Evolutionary conservation across 2,113 vertebrate genomes (phyloP).

Genomic region (Calyptomena viridis): DNA sequence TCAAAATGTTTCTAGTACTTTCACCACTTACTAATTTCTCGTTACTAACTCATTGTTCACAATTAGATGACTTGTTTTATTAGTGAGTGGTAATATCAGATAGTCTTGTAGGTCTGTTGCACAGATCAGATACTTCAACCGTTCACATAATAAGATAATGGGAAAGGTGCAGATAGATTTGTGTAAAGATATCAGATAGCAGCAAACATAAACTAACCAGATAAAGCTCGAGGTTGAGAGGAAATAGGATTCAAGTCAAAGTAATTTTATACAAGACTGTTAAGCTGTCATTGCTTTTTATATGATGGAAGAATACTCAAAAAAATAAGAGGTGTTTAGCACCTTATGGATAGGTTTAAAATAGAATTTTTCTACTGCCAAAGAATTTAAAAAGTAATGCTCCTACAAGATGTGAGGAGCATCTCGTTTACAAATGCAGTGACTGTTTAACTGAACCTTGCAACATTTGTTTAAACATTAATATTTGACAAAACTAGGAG

Average conservation of each 20-base stretch:
- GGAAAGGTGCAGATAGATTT: neutral
- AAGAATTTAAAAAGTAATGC: neutral
- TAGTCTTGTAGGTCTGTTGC: neutral
- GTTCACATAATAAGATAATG: neutral
- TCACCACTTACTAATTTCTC: neutral
- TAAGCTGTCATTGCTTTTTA: neutral
- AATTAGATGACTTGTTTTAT: neutral
- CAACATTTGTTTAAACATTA: neutral
- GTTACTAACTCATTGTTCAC: neutral
- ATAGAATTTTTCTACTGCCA: neutral
- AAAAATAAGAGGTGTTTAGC: neutral
- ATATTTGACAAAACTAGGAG: neutral
- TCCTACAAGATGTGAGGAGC: neutral
- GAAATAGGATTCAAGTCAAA: neutral
- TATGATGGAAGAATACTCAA: neutral
- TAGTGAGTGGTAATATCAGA: neutral
- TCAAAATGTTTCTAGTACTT: neutral
- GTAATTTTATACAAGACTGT: neutral
- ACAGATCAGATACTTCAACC: neutral
- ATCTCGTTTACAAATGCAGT: neutral
- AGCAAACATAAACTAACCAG: neutral
- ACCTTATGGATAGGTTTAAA: neutral
- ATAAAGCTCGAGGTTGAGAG: neutral
- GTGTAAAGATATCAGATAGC: neutral
- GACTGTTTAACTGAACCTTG: neutral